Conservation (phyloP, 2,797 vertebrate species). For the Garrulus glandarius region DNA sequence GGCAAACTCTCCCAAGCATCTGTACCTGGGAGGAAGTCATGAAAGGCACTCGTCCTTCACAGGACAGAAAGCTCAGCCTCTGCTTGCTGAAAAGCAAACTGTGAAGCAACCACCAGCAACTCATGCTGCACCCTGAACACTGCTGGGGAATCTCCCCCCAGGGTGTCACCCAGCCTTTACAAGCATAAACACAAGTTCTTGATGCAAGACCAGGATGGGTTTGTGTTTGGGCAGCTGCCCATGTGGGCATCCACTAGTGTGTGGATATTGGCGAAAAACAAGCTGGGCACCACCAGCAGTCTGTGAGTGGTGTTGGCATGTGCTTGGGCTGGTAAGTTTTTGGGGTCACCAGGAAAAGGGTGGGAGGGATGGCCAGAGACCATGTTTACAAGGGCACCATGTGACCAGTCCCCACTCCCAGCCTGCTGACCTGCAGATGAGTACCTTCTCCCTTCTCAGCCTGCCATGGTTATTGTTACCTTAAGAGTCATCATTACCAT, state of each 20-base stretch:
- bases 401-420: accelerated
- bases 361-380: neutral
- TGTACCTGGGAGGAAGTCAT: neutral
- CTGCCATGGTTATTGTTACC: neutral
- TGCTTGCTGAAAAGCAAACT: neutral
- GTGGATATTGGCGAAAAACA: neutral
- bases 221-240: neutral
- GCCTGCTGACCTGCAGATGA: neutral
- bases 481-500: neutral
- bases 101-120: neutral
- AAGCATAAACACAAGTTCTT: neutral
- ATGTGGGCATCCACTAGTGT: accelerated
- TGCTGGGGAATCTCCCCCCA: neutral
- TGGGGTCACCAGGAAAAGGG: neutral
- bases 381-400: accelerated
- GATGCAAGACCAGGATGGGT: accelerated
- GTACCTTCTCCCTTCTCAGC: neutral
- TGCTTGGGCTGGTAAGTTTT: neutral
- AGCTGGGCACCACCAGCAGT: neutral
- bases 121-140: neutral
- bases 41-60: neutral
- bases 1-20: neutral
- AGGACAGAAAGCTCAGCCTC: neutral
- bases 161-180: neutral
- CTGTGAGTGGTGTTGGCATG: neutral